phyloP scores from a whole-genome alignment of 2,113 vertebrate species.

The Pardalotus punctatus region DNA sequence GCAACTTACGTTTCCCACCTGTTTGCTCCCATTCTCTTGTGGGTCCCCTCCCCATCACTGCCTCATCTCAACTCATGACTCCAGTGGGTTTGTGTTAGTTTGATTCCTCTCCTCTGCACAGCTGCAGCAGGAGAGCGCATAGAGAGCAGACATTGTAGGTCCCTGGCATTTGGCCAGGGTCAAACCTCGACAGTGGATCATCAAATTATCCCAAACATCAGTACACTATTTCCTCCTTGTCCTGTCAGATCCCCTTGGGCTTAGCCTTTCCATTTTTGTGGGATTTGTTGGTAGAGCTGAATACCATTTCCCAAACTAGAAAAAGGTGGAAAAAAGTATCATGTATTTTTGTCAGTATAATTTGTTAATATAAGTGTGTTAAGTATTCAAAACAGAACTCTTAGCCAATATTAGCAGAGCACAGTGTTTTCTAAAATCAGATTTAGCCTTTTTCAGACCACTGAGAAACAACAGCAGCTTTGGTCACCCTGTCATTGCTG shows the following conservation, averaged over 20 bases:
- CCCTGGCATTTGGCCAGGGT: no score
- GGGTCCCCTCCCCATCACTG: no score
- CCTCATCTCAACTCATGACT: no score
- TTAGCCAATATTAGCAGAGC: background rate
- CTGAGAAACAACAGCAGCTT: background rate
- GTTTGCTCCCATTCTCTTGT: no score
- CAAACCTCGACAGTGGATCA: no score
- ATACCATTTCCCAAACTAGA: background rate
- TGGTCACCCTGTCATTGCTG: background rate
- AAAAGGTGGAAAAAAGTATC: background rate
- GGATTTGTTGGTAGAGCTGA: background rate
- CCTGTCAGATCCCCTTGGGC: background rate
- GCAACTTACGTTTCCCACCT: no score
- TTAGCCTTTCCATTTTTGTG: background rate
- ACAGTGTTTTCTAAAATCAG: background rate
- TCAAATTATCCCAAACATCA: background rate
- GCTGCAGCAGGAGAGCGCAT: no score
- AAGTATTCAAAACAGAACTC: background rate
- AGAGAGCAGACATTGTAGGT: no score
- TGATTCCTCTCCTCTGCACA: no score
- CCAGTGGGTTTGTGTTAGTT: no score
- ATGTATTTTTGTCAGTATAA: background rate
- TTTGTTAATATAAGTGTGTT: background rate
- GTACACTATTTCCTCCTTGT: background rate
- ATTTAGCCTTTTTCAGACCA: background rate